phyloP scores from a whole-genome alignment of 2,888 invertebrate species.

The Idaea straminata region DNA sequence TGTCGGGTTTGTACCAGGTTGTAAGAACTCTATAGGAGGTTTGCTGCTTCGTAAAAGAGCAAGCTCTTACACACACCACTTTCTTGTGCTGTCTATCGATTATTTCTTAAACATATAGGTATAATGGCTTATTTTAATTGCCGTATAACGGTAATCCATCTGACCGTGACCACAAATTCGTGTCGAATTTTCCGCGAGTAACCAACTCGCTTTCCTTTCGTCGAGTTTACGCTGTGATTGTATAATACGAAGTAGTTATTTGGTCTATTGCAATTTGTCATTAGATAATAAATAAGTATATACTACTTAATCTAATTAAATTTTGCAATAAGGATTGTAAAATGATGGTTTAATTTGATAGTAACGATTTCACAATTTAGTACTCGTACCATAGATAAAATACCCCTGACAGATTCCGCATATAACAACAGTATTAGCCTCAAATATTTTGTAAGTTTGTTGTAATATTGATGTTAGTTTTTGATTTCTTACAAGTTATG shows the following conservation, averaged over 20 bases:
- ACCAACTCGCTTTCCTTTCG: not conserved
- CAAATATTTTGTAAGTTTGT: too few relatives aligned
- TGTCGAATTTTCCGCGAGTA: conserved; percentile 39
- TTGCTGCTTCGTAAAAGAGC: too few relatives aligned
- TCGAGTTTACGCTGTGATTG: not conserved
- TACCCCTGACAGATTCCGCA: too few relatives aligned
- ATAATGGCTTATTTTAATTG: conserved; percentile 28
- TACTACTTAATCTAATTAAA: not conserved
- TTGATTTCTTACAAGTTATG: too few relatives aligned
- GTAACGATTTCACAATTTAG: not conserved
- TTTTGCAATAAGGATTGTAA: not conserved
- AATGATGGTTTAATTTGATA: not conserved
- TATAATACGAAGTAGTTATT: not conserved
- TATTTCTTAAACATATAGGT: conserved; percentile 1
- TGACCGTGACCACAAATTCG: conserved; percentile 69
- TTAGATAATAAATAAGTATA: not conserved
- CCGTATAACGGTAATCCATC: conserved; percentile 40
- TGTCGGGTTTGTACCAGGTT: too few relatives aligned
- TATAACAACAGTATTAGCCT: too few relatives aligned
- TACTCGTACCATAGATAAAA: not conserved
- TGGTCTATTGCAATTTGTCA: not conserved
- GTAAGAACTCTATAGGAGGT: too few relatives aligned
- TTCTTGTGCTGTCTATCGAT: not conserved
- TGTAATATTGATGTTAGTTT: too few relatives aligned
- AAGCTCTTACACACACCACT: too few relatives aligned